phyloP scores from a whole-genome alignment of 2,888 invertebrate genomes.

The Nomada flava region DNA sequence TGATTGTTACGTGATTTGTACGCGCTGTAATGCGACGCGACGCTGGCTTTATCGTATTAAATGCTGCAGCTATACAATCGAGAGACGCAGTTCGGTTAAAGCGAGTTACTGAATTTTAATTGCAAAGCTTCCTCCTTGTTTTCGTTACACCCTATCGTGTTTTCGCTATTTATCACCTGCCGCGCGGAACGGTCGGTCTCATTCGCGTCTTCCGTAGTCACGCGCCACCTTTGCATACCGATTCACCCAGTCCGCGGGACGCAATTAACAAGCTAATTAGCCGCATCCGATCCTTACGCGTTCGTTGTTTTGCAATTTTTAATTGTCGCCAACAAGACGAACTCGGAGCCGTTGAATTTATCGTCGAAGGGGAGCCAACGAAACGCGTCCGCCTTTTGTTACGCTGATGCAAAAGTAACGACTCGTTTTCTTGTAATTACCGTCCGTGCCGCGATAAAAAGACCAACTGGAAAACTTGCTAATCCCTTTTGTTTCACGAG shows the following conservation, averaged over 20 bases:
- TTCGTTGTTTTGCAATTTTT: constrained; percentile 4
- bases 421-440: constrained; percentile 39
- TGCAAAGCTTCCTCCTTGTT: constrained; percentile 44
- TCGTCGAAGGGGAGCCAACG: background rate
- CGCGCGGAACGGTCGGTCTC: constrained; percentile 18
- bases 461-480: constrained; percentile 11
- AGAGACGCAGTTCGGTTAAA: constrained; percentile 21
- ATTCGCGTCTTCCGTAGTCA: constrained; percentile 24
- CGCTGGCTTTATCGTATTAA: constrained; percentile 37
- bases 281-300: background rate
- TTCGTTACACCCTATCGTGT: constrained; percentile 44
- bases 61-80: constrained; percentile 19
- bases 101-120: constrained; percentile 56
- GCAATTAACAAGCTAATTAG: constrained; percentile 48
- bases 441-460: constrained; percentile 2
- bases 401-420: constrained; percentile 40
- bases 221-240: constrained; percentile 34
- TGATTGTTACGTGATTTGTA: constrained; percentile 36
- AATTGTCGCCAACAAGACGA: constrained; percentile 21
- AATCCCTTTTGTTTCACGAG: constrained; percentile 25
- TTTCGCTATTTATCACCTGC: constrained; percentile 48
- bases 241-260: constrained; percentile 4
- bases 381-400: constrained; percentile 7
- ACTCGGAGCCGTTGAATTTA: constrained; percentile 14
- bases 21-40: background rate